Evolutionary conservation across 2,888 invertebrate species (phyloP).

Genomic region (Lithophane leautieri): DNA sequence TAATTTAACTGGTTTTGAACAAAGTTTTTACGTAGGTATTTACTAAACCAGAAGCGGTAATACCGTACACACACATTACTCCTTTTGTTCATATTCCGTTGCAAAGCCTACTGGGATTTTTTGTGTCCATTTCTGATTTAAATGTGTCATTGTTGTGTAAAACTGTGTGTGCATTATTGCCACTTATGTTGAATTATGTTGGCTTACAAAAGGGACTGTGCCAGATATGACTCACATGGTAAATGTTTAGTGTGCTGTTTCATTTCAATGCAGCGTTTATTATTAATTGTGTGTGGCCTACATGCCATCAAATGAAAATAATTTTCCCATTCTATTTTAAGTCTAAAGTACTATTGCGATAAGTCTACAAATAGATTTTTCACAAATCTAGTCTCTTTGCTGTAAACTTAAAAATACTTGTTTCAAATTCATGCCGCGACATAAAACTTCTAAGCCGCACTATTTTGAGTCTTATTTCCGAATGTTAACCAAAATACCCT

Average conservation of each 20-base stretch:
- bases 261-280: background rate
- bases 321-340: background rate
- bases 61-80: background rate
- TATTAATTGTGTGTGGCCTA: background rate
- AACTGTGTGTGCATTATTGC: slow-evolving; percentile 30
- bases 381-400: fast-evolving
- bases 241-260: background rate
- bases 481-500: slow-evolving; percentile 7
- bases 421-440: slow-evolving; percentile 3
- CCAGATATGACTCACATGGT: background rate
- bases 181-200: slow-evolving; percentile 21
- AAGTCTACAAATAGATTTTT: background rate
- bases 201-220: slow-evolving; percentile 1
- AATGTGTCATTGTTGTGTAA: slow-evolving; percentile 42
- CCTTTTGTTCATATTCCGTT: slow-evolving; percentile 29
- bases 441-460: background rate
- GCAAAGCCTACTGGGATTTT: slow-evolving; percentile 27
- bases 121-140: slow-evolving; percentile 29
- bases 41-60: background rate
- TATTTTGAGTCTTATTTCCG: slow-evolving; percentile 13
- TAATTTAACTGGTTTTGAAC: too few relatives aligned
- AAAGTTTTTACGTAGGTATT: slow-evolving; percentile 11
- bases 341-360: background rate
- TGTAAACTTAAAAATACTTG: background rate
- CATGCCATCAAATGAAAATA: background rate